Evolutionary conservation across 2,113 vertebrate genomes (phyloP).

Genomic region (Lipophrys pholis): DNA sequence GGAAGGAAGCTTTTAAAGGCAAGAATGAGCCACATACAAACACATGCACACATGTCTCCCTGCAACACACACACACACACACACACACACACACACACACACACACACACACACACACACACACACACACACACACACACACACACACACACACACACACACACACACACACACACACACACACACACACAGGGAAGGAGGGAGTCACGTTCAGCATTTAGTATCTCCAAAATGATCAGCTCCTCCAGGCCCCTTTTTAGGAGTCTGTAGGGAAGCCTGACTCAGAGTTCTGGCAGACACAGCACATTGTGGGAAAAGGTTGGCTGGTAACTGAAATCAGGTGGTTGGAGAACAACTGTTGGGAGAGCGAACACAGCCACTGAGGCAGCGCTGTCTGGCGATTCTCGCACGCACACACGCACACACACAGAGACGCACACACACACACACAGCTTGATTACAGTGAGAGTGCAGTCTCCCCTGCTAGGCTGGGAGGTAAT

Average conservation of each 20-base stretch:
- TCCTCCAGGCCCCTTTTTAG: conserved; percentile 18
- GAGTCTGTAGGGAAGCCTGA: conserved; percentile 50
- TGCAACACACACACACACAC: conserved; percentile 20
- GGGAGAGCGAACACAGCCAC: conserved; percentile 41
- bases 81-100: conserved; percentile 28
- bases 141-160: conserved; percentile 35
- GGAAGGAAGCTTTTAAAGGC: conserved; percentile 57
- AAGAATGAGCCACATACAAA: conserved; percentile 45
- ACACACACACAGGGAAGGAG: conserved; percentile 33
- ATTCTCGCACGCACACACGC: conserved; percentile 17
- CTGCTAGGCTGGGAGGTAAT: conserved; percentile 56
- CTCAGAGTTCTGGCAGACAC: conserved; percentile 55
- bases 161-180: conserved; percentile 25
- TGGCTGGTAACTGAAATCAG: conserved; percentile 58
- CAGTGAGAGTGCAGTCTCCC: conserved; percentile 56
- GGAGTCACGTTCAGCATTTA: conserved; percentile 17
- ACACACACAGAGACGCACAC: conserved; percentile 24
- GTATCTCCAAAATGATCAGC: conserved; percentile 40
- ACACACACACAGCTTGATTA: conserved; percentile 57
- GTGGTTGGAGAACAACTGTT: conserved; percentile 65
- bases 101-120: conserved; percentile 25
- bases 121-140: conserved; percentile 31
- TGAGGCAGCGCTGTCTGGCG: conserved; percentile 35
- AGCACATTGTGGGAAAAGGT: conserved; percentile 30
- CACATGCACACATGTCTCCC: conserved; percentile 4